Conservation (phyloP, 2,888 invertebrate genomes). For the Aproaerema taeniolella region DNA sequence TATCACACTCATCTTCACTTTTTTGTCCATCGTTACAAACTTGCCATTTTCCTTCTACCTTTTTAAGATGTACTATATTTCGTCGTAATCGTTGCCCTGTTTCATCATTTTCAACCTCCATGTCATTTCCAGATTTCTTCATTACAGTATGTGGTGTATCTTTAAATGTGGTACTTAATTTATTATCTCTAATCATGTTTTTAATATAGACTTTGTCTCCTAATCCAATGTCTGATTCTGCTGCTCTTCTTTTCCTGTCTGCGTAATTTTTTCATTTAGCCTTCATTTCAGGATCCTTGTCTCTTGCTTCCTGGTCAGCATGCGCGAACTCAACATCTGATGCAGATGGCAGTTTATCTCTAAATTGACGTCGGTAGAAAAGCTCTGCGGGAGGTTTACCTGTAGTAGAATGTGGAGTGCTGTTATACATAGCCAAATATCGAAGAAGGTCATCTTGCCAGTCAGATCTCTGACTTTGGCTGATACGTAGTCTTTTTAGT, state of each 20-base stretch:
- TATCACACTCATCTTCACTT: neutral
- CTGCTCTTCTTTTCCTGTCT: constrained; percentile 19
- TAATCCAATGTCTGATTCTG: constrained; percentile 10
- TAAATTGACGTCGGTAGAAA: constrained; percentile 16
- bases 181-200: constrained; percentile 16
- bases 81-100: constrained; percentile 12
- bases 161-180: constrained; percentile 11
- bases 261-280: constrained; percentile 20
- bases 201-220: constrained; percentile 21
- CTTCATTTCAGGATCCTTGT: constrained; percentile 22
- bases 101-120: constrained; percentile 11
- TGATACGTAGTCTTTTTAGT: constrained; percentile 14
- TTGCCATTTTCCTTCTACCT: constrained; percentile 16
- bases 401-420: constrained; percentile 20
- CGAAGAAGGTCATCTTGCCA: constrained; percentile 13
- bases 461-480: constrained; percentile 9
- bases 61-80: constrained; percentile 21
- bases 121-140: constrained; percentile 5
- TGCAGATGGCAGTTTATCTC: constrained; percentile 20
- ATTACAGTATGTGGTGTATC: constrained; percentile 12
- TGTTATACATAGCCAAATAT: constrained; percentile 20
- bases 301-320: constrained; percentile 20
- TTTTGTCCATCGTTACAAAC: neutral
- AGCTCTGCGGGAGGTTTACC: constrained; percentile 22
- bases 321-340: constrained; percentile 10